These are phyloP conservation scores for Diarsia brunnea DNA, from an alignment of 2,888 invertebrate species.

Conservation along the genomic window DNA sequence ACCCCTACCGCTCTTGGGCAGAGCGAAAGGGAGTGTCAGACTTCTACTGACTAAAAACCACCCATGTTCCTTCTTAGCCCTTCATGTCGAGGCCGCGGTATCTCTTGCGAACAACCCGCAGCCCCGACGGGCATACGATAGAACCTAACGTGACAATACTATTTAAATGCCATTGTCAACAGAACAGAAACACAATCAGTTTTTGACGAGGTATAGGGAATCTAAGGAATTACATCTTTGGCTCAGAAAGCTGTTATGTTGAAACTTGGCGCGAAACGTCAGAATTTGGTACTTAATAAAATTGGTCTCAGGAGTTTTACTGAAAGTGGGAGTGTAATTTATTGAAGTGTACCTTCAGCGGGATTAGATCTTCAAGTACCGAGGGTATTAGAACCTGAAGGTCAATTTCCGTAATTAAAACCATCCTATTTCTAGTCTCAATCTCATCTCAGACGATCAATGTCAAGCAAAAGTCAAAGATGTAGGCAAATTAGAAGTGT, in stretches of 20 bases:
- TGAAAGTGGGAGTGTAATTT: constrained; percentile 31
- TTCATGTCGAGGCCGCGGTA: too few species aligned
- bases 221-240: background rate
- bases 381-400: background rate
- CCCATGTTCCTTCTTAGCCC: too few species aligned
- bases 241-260: constrained; percentile 24
- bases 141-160: background rate
- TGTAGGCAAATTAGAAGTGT: background rate
- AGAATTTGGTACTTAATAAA: constrained; percentile 33
- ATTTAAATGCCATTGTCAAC: background rate
- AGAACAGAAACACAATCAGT: background rate
- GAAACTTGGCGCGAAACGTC: constrained; percentile 15
- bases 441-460: background rate
- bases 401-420: background rate
- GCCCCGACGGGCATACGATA: too few species aligned
- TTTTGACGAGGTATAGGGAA: background rate
- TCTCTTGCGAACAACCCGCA: too few species aligned
- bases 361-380: constrained; percentile 17
- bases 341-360: constrained; percentile 20
- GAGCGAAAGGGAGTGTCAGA: too few species aligned
- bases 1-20: too few species aligned
- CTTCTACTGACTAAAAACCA: too few species aligned
- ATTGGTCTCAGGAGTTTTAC: constrained; percentile 29
- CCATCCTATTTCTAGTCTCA: background rate
- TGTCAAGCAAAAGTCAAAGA: background rate